Evolutionary conservation across 2,797 vertebrate genomes (phyloP).

Genomic region (Scleropages formosus): DNA sequence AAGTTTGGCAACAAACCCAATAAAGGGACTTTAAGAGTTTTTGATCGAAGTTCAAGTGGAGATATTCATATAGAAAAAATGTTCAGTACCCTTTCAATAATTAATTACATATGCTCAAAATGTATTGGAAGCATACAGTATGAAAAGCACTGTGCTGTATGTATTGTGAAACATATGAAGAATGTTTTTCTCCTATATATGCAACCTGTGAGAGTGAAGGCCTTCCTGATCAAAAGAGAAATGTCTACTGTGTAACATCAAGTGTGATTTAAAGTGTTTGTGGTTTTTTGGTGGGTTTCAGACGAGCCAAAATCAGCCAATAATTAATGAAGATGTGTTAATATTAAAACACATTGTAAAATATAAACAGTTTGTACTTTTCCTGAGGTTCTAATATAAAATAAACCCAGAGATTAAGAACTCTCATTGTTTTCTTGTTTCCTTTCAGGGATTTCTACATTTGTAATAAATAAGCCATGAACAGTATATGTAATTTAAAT

Average conservation of each 20-base stretch:
- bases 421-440: constrained; percentile 19
- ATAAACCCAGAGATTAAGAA: constrained; percentile 34
- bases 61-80: no score
- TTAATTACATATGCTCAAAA: no score
- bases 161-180: neutral
- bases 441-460: neutral
- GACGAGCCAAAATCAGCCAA: neutral
- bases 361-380: constrained; percentile 28
- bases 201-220: neutral
- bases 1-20: no score
- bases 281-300: neutral
- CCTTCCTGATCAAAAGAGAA: neutral
- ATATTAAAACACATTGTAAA: constrained; percentile 30
- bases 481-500: no score
- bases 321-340: constrained; percentile 15
- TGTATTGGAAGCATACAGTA: no score
- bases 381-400: constrained; percentile 21
- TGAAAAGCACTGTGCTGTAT: no score
- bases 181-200: neutral
- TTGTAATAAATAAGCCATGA: no score
- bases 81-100: no score
- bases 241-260: neutral
- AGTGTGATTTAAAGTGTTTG: no score
- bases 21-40: no score
- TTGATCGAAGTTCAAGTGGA: no score